Conservation (phyloP, 1,140 invertebrate species). For the Danaus melanippus region DNA sequence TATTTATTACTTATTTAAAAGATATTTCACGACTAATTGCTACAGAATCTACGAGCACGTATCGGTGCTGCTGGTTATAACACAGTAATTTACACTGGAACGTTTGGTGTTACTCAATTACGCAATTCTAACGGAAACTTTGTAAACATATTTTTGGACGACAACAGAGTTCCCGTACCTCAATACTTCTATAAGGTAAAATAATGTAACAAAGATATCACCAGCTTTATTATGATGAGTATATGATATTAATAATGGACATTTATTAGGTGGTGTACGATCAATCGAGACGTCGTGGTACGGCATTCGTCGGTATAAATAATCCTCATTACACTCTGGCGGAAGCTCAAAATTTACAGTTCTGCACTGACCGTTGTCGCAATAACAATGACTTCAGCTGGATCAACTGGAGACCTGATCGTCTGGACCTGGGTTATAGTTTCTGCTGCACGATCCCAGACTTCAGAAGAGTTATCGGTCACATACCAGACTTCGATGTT, state of each 20-base stretch:
- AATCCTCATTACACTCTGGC: conserved; percentile 73
- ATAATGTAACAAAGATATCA: not conserved
- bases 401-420: conserved; percentile 60
- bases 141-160: conserved; percentile 46
- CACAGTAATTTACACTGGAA: conserved; percentile 57
- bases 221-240: too few species aligned
- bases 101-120: conserved; percentile 54
- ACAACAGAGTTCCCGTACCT: conserved; percentile 56
- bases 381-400: conserved; percentile 72
- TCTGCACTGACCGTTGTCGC: conserved; percentile 74
- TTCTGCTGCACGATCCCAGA: conserved; percentile 78
- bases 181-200: conserved; percentile 64
- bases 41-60: conserved; percentile 49
- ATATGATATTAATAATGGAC: too few species aligned
- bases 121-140: conserved; percentile 34
- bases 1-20: not conserved
- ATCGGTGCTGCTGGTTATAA: conserved; percentile 48
- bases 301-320: conserved; percentile 77
- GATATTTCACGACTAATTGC: not conserved
- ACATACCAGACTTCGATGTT: conserved; percentile 68
- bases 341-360: conserved; percentile 55
- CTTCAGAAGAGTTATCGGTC: conserved; percentile 71
- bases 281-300: conserved; percentile 60
- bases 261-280: conserved; percentile 73
- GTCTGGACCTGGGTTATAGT: conserved; percentile 74